Base-by-base conservation (phyloP, 2,888 invertebrate genomes). In the Liodrosophila aerea region DNA sequence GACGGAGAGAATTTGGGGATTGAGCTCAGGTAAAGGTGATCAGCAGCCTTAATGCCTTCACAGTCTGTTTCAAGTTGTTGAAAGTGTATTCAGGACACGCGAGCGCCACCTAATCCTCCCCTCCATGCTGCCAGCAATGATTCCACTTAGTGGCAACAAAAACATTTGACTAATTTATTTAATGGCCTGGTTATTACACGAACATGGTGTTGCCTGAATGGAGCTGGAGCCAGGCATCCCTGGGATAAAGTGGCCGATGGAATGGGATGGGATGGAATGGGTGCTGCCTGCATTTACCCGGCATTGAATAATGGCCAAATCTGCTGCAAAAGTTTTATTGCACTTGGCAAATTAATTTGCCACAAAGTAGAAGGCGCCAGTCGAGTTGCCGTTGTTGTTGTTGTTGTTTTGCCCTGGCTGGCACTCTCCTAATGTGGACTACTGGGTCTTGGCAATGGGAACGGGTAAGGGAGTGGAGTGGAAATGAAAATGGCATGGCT, bases 281-380 rank as follows among this genome's bases (percentile, higher is more conserved):
- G 13, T 22, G 29, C 12, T 47, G 65, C 61, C 49, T 69, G 65
- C 65, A 69, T 65, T 62, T 64, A 69, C 56, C 56, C 57, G 59
- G 65, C 58, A 47, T 71, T 73, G 75, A 80, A 78, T 76, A 76
- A 78, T 78, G 81, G 77, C 68, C 73, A 76, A 78, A 74, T 77
- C 71, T 81, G 77, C 77, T 77, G 75, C 81, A 76, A 80, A 77
- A 78, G 77, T 78, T 81, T 78, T 78, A 78, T 81, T 78, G 78
- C 78, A 78, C 76, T 78, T 78, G 78, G 77, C 81, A 78, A 81
- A 78, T 78, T 78, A 78, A 81, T 78, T 77, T 77, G 76, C 71
- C 69, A 65, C 68, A 65, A 74, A 66, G 63, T 59, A 61, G 51
- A 73, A 66, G 56, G 62, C 71, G 66, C 60, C 64, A 64, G 40